Percentiles rank a stretch among this genome's conserved stretches.
phyloP scores from a whole-genome alignment of 1,140 invertebrate species.

The Philotrypesis tridentata region DNA sequence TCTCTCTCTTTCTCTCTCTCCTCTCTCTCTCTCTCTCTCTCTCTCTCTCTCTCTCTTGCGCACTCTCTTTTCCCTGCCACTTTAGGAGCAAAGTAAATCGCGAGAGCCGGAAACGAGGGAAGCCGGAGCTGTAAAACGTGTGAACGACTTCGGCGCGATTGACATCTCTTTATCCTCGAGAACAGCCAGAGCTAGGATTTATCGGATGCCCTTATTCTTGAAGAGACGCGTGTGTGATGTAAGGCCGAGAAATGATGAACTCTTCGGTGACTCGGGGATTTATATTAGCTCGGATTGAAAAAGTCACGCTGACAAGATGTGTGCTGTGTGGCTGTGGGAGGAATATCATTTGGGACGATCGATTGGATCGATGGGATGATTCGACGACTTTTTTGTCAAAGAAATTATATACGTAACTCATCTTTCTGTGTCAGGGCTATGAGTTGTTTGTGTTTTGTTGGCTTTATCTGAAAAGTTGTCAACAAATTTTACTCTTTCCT shows the following conservation, averaged over 20 bases:
- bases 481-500: too few relatives aligned
- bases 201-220: not conserved
- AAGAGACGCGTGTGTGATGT: not conserved
- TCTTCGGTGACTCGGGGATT: not conserved
- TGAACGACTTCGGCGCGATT: constrained; percentile 19
- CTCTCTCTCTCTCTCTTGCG: too few relatives aligned
- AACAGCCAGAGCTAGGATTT: not conserved
- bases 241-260: not conserved
- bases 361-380: too few relatives aligned
- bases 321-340: too few relatives aligned
- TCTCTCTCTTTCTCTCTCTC: too few relatives aligned
- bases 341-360: not conserved
- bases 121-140: constrained; percentile 39
- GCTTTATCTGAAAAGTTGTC: too few relatives aligned
- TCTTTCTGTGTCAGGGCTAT: too few relatives aligned
- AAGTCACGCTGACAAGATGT: not conserved
- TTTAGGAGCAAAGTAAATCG: constrained; percentile 29
- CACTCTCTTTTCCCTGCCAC: not conserved
- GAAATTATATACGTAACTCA: too few relatives aligned
- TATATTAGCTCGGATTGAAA: not conserved
- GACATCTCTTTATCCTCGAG: constrained; percentile 28
- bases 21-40: not conserved
- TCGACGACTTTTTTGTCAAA: too few relatives aligned
- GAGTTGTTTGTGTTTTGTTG: too few relatives aligned
- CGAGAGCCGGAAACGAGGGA: constrained; percentile 12